Base-by-base conservation (phyloP, 2,888 invertebrate species). In the Colostygia pectinataria region DNA sequence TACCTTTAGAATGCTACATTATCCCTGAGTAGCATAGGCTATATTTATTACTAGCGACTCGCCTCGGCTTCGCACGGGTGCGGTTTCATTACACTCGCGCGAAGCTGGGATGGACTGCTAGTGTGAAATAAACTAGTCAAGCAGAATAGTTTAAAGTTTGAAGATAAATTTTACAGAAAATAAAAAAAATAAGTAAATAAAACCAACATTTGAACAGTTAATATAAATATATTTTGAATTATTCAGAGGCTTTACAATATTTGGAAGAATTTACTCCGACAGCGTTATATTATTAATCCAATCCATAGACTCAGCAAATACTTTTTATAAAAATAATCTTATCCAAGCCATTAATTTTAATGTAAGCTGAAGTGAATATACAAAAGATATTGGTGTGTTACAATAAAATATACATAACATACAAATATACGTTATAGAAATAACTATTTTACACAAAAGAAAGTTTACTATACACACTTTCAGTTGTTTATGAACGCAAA, bases 151-250 rank as follows among this genome's bases (percentile, higher is more conserved):
- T n/a, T n/a, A n/a, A n/a, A n/a, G n/a, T n/a, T n/a, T n/a, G n/a
- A n/a, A n/a, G n/a, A n/a, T n/a, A n/a, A n/a, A n/a, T n/a, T n/a
- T n/a, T n/a, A 10, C 10, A 27, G 27, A 10, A 10, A 27, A 13
- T 23, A 13, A 37, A 25, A 34, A 46, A 42, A 47, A 44, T 24
- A 39, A 14, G 53, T 43, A 79, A 89, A 86, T 81, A 73, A 90
- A 85, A 88, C 86, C 66, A 77, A 73, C 77, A 77, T 67, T 65
- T 89, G 90, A 90, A 90, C 90, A 90, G 89, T 90, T 89, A 90
- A 90, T 90, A 90, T 90, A 90, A 90, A 90, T 90, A 90, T 90
- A 90, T 87, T 90, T 89, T 84, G 86, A 89, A 90, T 89, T 85
- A 90, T 87, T 85, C 90, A 88, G 90, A 90, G 89, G 88, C 90